Evolutionary conservation across 2,113 vertebrate genomes (phyloP).

Genomic region (Paradoxurus hermaphroditus): DNA sequence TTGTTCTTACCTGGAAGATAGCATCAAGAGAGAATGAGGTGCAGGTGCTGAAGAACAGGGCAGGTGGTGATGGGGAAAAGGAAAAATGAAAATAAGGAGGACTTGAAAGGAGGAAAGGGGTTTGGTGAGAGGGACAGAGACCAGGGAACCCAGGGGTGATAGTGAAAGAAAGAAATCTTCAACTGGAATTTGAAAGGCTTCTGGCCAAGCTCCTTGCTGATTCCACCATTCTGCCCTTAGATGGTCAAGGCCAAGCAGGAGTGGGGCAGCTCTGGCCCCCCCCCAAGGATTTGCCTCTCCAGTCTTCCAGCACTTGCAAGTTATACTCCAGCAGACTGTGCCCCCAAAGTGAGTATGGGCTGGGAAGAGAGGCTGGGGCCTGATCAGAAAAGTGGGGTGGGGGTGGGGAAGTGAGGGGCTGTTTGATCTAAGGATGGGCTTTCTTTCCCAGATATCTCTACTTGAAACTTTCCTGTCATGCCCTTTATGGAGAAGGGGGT

Average conservation of each 20-base stretch:
- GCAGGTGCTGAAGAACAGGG: neutral
- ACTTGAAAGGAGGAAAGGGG: neutral
- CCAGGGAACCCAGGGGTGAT: neutral
- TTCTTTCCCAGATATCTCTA: neutral
- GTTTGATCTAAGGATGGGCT: neutral
- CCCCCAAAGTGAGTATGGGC: slow-evolving; percentile 85
- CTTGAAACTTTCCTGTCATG: neutral
- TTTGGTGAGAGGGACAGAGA: neutral
- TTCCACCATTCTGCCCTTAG: slow-evolving; percentile 78
- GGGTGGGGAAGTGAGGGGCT: neutral
- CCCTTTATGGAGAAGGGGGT: neutral
- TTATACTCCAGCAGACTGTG: slow-evolving; percentile 91
- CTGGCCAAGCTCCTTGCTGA: neutral
- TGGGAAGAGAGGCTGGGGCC: neutral
- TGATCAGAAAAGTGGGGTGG: neutral
- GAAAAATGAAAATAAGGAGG: neutral
- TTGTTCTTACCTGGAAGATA: slow-evolving; percentile 85
- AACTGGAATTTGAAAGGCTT: neutral
- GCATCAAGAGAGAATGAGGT: slow-evolving; percentile 83
- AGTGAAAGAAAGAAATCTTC: neutral
- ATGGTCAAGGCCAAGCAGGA: slow-evolving; percentile 88
- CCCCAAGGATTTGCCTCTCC: slow-evolving; percentile 89
- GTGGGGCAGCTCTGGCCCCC: slow-evolving; percentile 84
- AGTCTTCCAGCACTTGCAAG: slow-evolving; percentile 90
- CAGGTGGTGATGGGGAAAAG: neutral